Conservation (phyloP, 2,888 invertebrate genomes). For the Corythucha ciliata region DNA sequence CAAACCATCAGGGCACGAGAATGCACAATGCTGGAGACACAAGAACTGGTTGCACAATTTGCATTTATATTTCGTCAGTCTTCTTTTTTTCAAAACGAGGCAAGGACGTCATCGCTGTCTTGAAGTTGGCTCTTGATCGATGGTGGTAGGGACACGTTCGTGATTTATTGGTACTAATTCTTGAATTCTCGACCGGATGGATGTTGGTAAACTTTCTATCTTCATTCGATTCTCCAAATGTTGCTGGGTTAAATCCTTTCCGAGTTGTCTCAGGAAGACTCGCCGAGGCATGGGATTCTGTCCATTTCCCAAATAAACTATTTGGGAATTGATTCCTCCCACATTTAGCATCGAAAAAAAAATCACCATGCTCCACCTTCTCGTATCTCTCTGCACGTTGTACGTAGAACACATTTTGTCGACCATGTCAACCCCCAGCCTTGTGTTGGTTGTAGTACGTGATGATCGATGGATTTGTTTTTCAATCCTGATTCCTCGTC, state of each 20-base stretch:
- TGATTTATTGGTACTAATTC: too few relatives aligned
- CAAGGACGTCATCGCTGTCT: too few relatives aligned
- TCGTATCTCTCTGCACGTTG: constrained; percentile 31
- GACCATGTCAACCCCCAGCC: constrained; percentile 34
- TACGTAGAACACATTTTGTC: constrained; percentile 34
- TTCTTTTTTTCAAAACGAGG: too few relatives aligned
- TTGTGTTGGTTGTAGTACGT: constrained; percentile 31
- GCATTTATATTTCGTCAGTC: too few relatives aligned
- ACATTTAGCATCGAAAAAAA: constrained; percentile 5
- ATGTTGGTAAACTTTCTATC: neutral
- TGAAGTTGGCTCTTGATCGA: too few relatives aligned
- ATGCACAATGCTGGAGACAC: too few relatives aligned
- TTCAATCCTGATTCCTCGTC: constrained; percentile 22
- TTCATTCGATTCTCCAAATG: neutral
- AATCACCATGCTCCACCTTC: constrained; percentile 32
- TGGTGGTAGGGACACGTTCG: too few relatives aligned
- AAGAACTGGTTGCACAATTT: too few relatives aligned
- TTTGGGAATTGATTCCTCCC: constrained; percentile 15
- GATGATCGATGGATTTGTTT: constrained; percentile 9
- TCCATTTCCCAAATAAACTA: constrained; percentile 14
- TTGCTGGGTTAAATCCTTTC: neutral
- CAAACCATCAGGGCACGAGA: too few relatives aligned
- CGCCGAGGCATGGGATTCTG: neutral
- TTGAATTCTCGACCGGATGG: too few relatives aligned
- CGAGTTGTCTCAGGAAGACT: neutral